Base-by-base conservation (phyloP, 2,797 vertebrate species). In the Pteropus rufus region DNA sequence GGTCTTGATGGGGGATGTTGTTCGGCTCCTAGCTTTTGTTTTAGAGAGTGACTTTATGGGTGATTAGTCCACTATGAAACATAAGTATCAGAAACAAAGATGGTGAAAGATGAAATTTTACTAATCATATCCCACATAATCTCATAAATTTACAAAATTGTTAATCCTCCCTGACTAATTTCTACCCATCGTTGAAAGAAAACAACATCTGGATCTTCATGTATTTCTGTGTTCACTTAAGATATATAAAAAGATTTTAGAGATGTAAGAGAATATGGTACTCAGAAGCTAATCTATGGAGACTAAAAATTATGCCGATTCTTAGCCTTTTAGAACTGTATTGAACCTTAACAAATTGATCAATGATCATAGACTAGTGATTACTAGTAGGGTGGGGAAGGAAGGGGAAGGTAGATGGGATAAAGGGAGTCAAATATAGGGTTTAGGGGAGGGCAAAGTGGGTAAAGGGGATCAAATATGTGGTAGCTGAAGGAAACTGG, bases 211-310 rank as follows among this genome's bases (percentile, higher is more conserved):
- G 21, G 14, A 23, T 70, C 31, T 97, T 90, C 54, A 49, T 36
- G 49, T 87, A 90, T 54, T 92, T 92, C 72, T 76, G 44, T 79
- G 5, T 90, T 95, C 34, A 44, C 41, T 73, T 90, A 82, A 89
- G 31, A 81, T 67, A 76, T 12, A 80, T 73, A 65, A 86, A 94
- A 94, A 76, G 41, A 96, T 7, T 77, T 75, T 18, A 93, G 46
- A 90, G 29, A 21, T 19, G 67, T 23, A 41, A 49, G 15, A 34
- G 39, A 92, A 65, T 64, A 79, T 56, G 24, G 9, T 24, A 44
- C 72, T 91, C n/a, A 84, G 77, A 70, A 88, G 19, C 31, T 77
- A 73, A 79, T 80, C 64, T 58, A 46, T 62, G 88, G 8, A 90
- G 81, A 72, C 52, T 36, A 58, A 95, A 60, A 70, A 89, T 49